These are phyloP conservation scores for Idris sp. DNA, from an alignment of 1,140 invertebrate genomes.

Conservation along the genomic window DNA sequence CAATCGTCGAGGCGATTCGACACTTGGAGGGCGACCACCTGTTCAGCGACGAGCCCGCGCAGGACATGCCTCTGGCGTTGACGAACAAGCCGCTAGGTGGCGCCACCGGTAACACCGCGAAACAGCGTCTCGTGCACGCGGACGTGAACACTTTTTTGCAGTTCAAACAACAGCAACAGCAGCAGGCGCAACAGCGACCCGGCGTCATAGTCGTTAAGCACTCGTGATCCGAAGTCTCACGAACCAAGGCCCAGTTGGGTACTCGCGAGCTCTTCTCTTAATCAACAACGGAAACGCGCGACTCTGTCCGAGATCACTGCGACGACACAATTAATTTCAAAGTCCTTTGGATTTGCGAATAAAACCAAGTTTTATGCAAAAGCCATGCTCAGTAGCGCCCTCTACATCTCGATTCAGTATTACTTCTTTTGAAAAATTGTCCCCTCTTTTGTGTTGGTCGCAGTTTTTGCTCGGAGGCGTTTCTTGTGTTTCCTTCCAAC, in stretches of 20 bases:
- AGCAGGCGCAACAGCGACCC: slow-evolving; percentile 85
- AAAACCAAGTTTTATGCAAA: no score
- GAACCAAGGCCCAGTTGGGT: slow-evolving; percentile 62
- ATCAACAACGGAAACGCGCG: slow-evolving; percentile 29
- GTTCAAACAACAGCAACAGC: slow-evolving; percentile 81
- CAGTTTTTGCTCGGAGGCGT: slow-evolving; percentile 45
- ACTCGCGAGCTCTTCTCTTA: slow-evolving; percentile 46
- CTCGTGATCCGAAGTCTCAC: slow-evolving; percentile 80
- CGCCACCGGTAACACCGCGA: slow-evolving; percentile 16
- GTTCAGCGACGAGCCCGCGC: slow-evolving; percentile 86
- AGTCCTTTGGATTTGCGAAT: no score
- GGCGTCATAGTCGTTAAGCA: slow-evolving; percentile 92
- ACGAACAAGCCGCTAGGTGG: slow-evolving; percentile 80
- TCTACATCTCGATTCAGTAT: no score
- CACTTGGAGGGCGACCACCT: slow-evolving; percentile 96
- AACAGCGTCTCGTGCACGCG: slow-evolving; percentile 79
- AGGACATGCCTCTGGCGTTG: slow-evolving; percentile 86
- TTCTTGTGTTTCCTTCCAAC: slow-evolving; percentile 49
- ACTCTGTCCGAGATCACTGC: no score
- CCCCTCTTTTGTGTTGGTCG: no score
- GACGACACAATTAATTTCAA: no score
- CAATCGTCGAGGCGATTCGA: slow-evolving; percentile 97
- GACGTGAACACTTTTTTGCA: slow-evolving; percentile 83
- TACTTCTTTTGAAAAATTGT: no score
- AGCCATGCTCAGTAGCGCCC: no score